Evolutionary conservation across 2,113 vertebrate species (phyloP).

Genomic region (Rhabdomys dilectus): DNA sequence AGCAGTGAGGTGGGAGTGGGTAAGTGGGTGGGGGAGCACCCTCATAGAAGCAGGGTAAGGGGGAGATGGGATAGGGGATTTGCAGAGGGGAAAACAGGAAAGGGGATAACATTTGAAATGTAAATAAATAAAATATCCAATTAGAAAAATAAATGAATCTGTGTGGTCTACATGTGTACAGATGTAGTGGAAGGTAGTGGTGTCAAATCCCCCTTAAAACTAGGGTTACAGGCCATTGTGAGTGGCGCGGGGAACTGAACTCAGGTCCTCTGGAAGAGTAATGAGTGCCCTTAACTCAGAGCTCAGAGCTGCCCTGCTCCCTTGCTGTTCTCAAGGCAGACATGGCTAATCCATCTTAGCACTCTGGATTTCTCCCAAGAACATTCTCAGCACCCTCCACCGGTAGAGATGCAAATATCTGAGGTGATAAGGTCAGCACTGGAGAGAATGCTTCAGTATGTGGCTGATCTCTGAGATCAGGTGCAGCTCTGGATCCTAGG

Average conservation of each 20-base stretch:
- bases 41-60: no score
- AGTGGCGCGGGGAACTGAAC: no score
- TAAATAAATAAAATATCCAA: no score
- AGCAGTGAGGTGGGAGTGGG: no score
- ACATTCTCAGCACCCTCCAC: background rate
- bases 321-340: background rate
- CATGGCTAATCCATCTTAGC: background rate
- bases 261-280: background rate
- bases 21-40: no score
- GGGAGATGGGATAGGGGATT: no score
- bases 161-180: background rate
- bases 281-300: background rate
- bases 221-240: no score
- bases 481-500: background rate
- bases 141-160: no score
- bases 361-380: background rate
- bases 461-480: background rate
- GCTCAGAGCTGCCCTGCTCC: no score
- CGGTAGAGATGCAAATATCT: background rate
- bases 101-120: no score
- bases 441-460: background rate
- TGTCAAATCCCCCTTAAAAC: background rate
- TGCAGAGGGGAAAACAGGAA: no score
- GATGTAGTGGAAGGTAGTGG: background rate
- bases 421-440: background rate